A percentile compares a stretch with the other conserved stretches of the same genome.
phyloP scores from a whole-genome alignment of 2,888 invertebrate genomes.

The Hirtodrosophila alboralis region DNA sequence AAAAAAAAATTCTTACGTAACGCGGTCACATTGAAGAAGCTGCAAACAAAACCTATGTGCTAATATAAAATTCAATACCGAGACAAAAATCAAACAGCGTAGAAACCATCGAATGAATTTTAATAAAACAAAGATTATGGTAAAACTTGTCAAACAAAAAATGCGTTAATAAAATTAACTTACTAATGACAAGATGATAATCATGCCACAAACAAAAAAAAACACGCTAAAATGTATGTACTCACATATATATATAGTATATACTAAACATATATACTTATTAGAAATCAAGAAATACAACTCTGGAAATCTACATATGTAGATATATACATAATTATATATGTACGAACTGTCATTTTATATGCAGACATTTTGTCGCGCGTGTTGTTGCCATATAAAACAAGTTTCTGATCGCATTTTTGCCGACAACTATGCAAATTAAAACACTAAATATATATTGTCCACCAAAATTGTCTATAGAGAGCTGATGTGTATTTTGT shows the following conservation, averaged over 20 bases:
- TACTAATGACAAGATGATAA: conserved; percentile 72
- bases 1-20: conserved; percentile 60
- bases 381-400: conserved; percentile 47
- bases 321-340: not conserved
- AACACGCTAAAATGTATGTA: conserved; percentile 5
- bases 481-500: conserved; percentile 63
- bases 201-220: conserved; percentile 34
- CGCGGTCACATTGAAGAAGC: conserved; percentile 1
- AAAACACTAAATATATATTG: conserved; percentile 55
- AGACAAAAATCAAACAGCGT: conserved; percentile 41
- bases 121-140: conserved; percentile 21
- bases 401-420: conserved; percentile 61
- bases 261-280: conserved; percentile 5
- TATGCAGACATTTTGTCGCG: conserved; percentile 71
- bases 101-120: conserved; percentile 31
- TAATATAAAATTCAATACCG: conserved; percentile 35
- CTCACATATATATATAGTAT: not conserved
- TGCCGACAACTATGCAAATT: conserved; percentile 73
- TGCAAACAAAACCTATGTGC: conserved; percentile 49
- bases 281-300: conserved; percentile 53
- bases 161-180: conserved; percentile 70
- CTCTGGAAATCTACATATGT: conserved; percentile 43
- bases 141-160: conserved; percentile 44
- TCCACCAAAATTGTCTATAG: conserved; percentile 30
- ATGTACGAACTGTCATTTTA: conserved; percentile 46